Evolutionary conservation across 2,113 vertebrate species (phyloP).

Genomic region (Nothocercus julius): DNA sequence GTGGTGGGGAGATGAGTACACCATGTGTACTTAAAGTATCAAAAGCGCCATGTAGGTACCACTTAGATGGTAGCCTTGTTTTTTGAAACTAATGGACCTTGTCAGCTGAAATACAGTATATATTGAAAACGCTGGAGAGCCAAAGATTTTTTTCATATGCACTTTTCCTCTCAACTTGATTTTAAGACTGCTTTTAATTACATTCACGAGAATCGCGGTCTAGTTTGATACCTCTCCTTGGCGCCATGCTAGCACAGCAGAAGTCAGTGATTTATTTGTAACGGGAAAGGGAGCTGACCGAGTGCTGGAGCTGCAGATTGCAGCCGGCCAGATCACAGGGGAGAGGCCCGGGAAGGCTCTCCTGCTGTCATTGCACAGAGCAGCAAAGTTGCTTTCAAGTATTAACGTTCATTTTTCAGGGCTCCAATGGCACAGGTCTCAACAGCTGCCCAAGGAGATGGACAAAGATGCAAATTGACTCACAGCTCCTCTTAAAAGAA

Average conservation of each 20-base stretch:
- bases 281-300: neutral
- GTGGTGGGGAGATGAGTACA: neutral
- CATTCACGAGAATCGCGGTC: neutral
- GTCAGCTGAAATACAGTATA: slow-evolving; percentile 13
- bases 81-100: neutral
- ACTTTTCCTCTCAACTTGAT: neutral
- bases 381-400: neutral
- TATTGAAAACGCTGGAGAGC: neutral
- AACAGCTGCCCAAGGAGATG: neutral
- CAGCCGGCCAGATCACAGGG: neutral
- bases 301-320: neutral
- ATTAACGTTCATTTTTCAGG: rapidly evolving
- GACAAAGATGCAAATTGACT: neutral
- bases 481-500: neutral
- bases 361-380: neutral
- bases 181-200: neutral
- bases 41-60: neutral
- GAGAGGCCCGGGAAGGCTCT: neutral
- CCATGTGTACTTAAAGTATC: neutral
- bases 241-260: neutral
- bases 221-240: neutral
- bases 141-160: neutral
- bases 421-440: neutral
- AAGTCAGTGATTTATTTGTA: neutral
- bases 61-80: slow-evolving; percentile 5